Conservation (phyloP, 2,797 vertebrate species). For the Microctenopoma stevenorrisi region DNA sequence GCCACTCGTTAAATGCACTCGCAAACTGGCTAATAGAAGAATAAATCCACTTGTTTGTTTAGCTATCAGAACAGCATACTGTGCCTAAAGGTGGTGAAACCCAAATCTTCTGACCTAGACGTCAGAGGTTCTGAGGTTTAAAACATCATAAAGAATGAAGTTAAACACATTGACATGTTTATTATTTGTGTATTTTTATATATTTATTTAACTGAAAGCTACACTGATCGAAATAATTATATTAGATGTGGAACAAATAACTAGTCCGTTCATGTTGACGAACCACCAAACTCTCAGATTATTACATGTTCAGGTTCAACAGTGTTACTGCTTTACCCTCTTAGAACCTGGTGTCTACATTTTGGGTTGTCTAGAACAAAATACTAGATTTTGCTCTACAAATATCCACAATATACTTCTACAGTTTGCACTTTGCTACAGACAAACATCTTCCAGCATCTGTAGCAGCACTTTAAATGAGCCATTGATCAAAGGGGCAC, state of each 20-base stretch:
- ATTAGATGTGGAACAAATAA: background rate
- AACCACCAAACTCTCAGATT: background rate
- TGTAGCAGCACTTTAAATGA: too few relatives aligned
- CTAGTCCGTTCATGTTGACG: background rate
- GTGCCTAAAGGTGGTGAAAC: background rate
- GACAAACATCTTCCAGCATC: too few relatives aligned
- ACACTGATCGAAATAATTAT: background rate
- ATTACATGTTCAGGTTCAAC: too few relatives aligned
- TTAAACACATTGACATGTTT: background rate
- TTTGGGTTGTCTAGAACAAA: too few relatives aligned
- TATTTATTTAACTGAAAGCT: background rate
- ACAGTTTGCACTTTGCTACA: too few relatives aligned
- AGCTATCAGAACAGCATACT: constrained; percentile 35
- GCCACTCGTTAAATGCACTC: constrained; percentile 37
- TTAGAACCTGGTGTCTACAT: too few relatives aligned
- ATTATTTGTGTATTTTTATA: background rate
- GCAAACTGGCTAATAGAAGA: constrained; percentile 41
- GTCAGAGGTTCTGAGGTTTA: constrained; percentile 5
- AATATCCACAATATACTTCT: too few relatives aligned
- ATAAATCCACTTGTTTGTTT: constrained; percentile 39
- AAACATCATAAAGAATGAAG: background rate
- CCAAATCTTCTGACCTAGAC: background rate
- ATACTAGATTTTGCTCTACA: too few relatives aligned
- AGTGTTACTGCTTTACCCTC: background rate
- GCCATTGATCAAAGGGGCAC: too few relatives aligned